Base-by-base conservation (phyloP, 2,888 invertebrate species). In the Parnassius mnemosyne region DNA sequence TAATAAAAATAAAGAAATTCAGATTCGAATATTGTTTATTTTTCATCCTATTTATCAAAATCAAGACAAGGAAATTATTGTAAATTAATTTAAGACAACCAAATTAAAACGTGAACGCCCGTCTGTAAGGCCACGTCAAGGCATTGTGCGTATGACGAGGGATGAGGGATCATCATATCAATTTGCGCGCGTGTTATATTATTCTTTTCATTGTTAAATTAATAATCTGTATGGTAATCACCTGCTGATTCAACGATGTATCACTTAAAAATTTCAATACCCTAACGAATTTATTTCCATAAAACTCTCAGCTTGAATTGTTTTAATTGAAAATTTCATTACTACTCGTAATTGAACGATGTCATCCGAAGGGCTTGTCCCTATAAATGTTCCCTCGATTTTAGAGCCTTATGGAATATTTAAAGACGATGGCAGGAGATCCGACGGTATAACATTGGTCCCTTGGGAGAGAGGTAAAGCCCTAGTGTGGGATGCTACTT, bases 91-190 rank as follows among this genome's bases (percentile, higher is more conserved):
- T 16, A 16, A 43, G 49, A 62, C 53, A 44, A 53, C 25, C 43
- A 34, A 53, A 54, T 57, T 57, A 57, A 61, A 57, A 53, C 11
- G 13, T 44, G 34, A 16, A n/a, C 47, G 57, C 12, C 53, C 49
- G 20, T 57, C 53, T 53, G 58, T 49, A 54, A 25, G 55, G 34
- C 41, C 61, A 52, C 11, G 52, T 63, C 63, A 55, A 42, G 57
- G 2, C 47, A 25, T 50, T 41, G 53, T 56, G 52, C 43, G 2
- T 9, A 34, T 60, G 56, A 60, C 51, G 47, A 59, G 52, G 54
- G 34, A 34, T 34, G 34, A 34, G 34, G 34, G 52, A 63, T 55
- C 47, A 11, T 20, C 51, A 49, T 42, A 62, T 63, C 52, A 52
- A 55, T 56, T 56, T 58, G 46, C 59, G 42, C 46, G 16, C 42